These are phyloP conservation scores for Dunckerocampus dactyliophorus DNA, from an alignment of 2,113 vertebrate species.

Conservation along the genomic window DNA sequence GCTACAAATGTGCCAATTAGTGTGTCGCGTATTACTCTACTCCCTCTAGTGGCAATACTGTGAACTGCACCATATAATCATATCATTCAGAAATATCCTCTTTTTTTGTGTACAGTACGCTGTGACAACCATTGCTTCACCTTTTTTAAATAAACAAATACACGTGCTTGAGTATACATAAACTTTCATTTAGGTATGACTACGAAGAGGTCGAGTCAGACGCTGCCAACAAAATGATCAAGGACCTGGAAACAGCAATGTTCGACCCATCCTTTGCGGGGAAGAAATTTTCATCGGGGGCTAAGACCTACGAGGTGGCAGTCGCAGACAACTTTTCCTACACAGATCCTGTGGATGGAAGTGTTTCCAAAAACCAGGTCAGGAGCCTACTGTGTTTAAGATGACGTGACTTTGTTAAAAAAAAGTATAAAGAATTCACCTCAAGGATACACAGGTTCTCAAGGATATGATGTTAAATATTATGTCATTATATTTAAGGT, in stretches of 20 bases:
- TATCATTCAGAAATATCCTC: neutral
- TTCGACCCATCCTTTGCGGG: conserved; percentile 85
- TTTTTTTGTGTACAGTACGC: neutral
- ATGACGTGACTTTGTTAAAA: no score
- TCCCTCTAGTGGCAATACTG: conserved; percentile 45
- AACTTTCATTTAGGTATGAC: conserved; percentile 79
- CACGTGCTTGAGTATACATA: neutral
- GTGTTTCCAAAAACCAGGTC: conserved; percentile 94
- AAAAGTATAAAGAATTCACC: neutral
- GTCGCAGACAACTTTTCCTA: conserved; percentile 95
- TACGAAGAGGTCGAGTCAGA: conserved; percentile 96
- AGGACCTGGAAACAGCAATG: conserved; percentile 83
- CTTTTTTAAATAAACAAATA: neutral
- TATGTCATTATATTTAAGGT: no score
- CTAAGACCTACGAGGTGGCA: conserved; percentile 89
- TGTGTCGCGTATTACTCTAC: neutral
- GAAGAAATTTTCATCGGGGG: conserved; percentile 81
- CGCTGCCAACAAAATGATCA: conserved; percentile 92
- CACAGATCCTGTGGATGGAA: conserved; percentile 91
- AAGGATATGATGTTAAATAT: no score
- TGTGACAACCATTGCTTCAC: neutral
- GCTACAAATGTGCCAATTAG: no score
- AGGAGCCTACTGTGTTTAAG: conserved; percentile 12
- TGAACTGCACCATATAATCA: conserved; percentile 7
- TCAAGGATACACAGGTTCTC: neutral